Evolutionary conservation across 2,113 vertebrate genomes (phyloP).

Genomic region (Rhinoderma darwinii): DNA sequence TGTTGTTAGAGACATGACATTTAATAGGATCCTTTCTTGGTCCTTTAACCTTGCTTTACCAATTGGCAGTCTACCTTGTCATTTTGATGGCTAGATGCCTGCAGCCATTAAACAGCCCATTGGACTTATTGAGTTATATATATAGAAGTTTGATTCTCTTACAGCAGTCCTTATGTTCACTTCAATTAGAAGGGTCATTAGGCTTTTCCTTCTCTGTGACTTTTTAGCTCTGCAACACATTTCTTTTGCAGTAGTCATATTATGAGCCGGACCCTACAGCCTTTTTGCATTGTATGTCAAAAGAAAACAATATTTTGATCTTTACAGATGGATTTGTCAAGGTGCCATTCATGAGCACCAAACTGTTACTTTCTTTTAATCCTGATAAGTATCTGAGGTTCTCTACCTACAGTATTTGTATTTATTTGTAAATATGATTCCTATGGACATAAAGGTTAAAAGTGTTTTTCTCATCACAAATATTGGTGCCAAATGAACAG

Average conservation of each 20-base stretch:
- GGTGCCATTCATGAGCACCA: background rate
- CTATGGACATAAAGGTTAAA: background rate
- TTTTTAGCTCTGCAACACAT: background rate
- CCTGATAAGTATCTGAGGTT: background rate
- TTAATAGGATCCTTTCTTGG: too few relatives aligned
- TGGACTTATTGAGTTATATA: too few relatives aligned
- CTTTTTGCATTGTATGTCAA: background rate
- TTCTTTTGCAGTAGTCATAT: background rate
- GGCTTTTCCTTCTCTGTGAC: background rate
- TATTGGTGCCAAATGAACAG: background rate
- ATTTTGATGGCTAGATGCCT: too few relatives aligned
- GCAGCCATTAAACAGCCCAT: too few relatives aligned
- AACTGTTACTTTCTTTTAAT: slow-evolving; percentile 12
- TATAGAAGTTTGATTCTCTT: too few relatives aligned
- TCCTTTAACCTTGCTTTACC: too few relatives aligned
- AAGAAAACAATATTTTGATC: slow-evolving; percentile 20
- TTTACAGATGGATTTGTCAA: slow-evolving; percentile 23
- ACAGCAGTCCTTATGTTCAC: background rate
- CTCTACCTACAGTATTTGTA: background rate
- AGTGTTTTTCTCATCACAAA: background rate
- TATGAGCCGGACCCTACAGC: background rate
- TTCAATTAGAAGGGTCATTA: background rate
- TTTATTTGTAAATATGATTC: background rate
- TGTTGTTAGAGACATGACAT: too few relatives aligned
- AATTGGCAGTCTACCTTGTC: too few relatives aligned